These are phyloP conservation scores for Suncus etruscus DNA, from an alignment of 2,113 vertebrate species.

Conservation along the genomic window DNA sequence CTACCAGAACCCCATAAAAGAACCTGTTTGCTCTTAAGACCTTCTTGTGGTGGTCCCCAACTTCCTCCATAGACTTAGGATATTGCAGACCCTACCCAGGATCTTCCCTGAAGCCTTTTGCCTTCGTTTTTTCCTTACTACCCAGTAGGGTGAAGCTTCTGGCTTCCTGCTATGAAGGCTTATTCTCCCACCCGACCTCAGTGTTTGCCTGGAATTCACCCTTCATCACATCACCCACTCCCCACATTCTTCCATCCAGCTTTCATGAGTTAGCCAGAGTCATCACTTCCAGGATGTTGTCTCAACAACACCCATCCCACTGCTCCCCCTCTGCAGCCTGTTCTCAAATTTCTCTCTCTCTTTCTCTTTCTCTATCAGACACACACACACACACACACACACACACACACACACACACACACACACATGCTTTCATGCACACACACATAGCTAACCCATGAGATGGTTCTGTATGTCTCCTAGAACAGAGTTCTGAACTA, in stretches of 20 bases:
- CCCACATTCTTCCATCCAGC: too few species aligned
- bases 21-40: background rate
- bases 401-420: background rate
- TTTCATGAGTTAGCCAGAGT: too few species aligned
- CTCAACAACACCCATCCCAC: background rate
- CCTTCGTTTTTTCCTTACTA: background rate
- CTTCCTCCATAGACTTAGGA: background rate
- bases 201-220: constrained; percentile 35
- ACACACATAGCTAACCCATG: background rate
- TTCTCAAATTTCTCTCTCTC: background rate
- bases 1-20: background rate
- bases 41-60: background rate
- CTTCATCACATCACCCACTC: background rate
- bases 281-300: background rate
- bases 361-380: too few species aligned
- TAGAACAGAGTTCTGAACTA: background rate
- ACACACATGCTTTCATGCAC: background rate
- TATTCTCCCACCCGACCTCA: background rate
- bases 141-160: background rate
- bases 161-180: constrained; percentile 32
- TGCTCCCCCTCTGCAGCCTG: too few species aligned
- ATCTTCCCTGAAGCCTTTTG: background rate
- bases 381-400: background rate
- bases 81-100: background rate
- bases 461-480: background rate